These are phyloP conservation scores for Hetaerina titia DNA, from an alignment of 2,888 invertebrate genomes.

Conservation along the genomic window DNA sequence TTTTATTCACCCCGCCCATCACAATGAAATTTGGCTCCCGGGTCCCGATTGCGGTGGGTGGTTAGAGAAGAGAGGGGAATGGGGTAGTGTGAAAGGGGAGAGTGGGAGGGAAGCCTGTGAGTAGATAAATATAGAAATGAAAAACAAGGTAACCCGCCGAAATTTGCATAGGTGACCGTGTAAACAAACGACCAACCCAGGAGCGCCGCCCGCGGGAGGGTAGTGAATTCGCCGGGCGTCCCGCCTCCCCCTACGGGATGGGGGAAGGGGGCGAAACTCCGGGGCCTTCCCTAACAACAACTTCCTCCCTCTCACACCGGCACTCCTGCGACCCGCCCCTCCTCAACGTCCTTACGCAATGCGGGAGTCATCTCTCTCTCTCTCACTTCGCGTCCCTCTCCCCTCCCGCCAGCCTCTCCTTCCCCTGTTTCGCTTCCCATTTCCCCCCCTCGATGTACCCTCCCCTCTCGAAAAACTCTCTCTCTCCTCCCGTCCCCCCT, in stretches of 20 bases:
- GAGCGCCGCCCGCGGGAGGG: background rate
- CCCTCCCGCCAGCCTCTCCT: background rate
- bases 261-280: background rate
- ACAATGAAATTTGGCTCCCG: too few relatives aligned
- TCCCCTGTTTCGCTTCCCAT: background rate
- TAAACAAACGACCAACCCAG: background rate
- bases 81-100: background rate
- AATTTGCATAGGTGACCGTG: slow-evolving; percentile 16
- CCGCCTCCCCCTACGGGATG: too few relatives aligned
- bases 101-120: background rate
- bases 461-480: background rate
- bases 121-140: slow-evolving; percentile 26
- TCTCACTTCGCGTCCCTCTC: background rate
- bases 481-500: background rate
- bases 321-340: background rate
- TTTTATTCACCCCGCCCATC: background rate
- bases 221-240: background rate
- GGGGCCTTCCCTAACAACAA: slow-evolving; percentile 12
- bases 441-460: background rate
- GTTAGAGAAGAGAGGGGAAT: too few relatives aligned
- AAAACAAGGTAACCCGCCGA: background rate
- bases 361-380: slow-evolving; percentile 56
- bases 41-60: too few relatives aligned
- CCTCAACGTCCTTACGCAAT: slow-evolving; percentile 58
- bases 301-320: background rate